Conservation (phyloP, 2,797 vertebrate species). For the Brachyalestes nurse region DNA sequence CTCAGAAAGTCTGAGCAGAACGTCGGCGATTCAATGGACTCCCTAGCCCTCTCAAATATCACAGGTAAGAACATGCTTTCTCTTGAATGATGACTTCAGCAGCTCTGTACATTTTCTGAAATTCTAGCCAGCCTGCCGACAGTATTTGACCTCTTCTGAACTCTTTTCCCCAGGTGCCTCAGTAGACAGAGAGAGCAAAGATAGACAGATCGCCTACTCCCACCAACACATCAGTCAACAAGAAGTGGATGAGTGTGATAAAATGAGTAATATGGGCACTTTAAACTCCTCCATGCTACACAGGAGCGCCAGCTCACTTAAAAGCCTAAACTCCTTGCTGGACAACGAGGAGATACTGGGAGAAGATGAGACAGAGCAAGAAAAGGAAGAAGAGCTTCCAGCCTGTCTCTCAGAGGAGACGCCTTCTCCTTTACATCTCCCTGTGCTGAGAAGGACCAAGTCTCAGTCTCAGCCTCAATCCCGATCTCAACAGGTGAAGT, state of each 20-base stretch:
- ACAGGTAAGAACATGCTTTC: conserved; percentile 81
- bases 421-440: conserved; percentile 81
- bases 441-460: conserved; percentile 89
- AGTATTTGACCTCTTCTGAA: conserved; percentile 9
- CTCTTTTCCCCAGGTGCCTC: conserved; percentile 81
- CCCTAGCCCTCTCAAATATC: conserved; percentile 93
- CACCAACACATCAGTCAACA: conserved; percentile 85
- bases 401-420: conserved; percentile 71
- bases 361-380: conserved; percentile 64
- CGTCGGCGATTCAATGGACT: conserved; percentile 93
- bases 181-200: conserved; percentile 87
- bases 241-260: conserved; percentile 86
- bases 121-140: background rate
- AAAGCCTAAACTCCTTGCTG: conserved; percentile 85
- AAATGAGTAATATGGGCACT: conserved; percentile 97
- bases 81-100: background rate
- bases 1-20: conserved; percentile 87
- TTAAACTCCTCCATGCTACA: conserved; percentile 94
- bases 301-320: conserved; percentile 88
- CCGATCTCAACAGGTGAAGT: conserved; percentile 92
- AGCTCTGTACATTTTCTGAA: background rate
- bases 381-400: conserved; percentile 53
- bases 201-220: conserved; percentile 82
- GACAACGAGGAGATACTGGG: conserved; percentile 70
- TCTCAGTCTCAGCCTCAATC: conserved; percentile 89